These are phyloP conservation scores for Lipotes vexillifer DNA, from an alignment of 2,113 vertebrate genomes.

Conservation along the genomic window DNA sequence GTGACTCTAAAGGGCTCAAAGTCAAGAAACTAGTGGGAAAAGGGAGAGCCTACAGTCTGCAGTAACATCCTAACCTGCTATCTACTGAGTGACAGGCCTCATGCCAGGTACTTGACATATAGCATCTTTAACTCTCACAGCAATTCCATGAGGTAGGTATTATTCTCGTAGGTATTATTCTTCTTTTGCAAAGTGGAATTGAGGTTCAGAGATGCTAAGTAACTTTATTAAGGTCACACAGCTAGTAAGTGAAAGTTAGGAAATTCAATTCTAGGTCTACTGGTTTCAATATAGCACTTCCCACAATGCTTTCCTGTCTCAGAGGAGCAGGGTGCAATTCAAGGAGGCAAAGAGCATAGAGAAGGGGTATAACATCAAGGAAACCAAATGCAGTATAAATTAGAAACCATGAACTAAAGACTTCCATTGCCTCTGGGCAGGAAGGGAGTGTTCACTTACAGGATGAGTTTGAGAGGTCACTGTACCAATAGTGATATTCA, in stretches of 20 bases:
- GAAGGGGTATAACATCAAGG: neutral
- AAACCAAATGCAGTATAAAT: neutral
- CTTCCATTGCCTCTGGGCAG: neutral
- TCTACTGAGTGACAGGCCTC: neutral
- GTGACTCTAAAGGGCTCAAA: neutral
- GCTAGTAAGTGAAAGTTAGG: neutral
- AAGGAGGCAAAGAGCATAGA: neutral
- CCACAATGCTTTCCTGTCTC: neutral
- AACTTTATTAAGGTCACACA: neutral
- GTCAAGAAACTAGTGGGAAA: neutral
- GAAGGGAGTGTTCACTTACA: neutral
- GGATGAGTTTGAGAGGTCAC: neutral
- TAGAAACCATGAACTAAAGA: neutral
- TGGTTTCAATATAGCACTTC: neutral
- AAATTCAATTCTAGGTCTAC: neutral
- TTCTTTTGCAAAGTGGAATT: neutral
- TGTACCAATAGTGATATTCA: neutral
- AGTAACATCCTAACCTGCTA: neutral
- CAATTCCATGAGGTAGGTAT: neutral
- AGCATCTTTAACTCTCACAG: neutral
- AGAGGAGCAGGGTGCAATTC: neutral
- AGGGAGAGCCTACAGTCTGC: neutral
- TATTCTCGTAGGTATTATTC: neutral
- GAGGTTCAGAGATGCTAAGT: neutral
- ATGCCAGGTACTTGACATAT: neutral